A percentile compares a stretch with the other conserved stretches of the same genome.
Conservation (phyloP, 2,113 vertebrate genomes). For the Perognathus longimembris region DNA sequence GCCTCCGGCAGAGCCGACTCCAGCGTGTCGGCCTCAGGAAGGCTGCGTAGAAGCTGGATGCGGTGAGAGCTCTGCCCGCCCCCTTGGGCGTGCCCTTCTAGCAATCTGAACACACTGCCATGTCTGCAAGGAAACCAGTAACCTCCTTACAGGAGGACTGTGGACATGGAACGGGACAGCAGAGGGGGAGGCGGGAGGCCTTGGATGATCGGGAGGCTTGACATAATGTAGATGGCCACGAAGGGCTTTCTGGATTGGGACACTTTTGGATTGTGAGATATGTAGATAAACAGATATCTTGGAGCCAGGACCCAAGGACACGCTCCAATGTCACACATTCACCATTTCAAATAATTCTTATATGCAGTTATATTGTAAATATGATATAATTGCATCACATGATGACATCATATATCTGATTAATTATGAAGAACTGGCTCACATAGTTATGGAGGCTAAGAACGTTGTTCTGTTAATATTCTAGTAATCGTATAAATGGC, state of each 20-base stretch:
- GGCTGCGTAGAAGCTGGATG: background rate
- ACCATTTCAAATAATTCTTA: background rate
- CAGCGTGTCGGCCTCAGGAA: background rate
- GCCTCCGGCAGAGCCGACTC: background rate
- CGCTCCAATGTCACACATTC: background rate
- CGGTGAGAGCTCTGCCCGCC: background rate
- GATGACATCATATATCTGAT: no score
- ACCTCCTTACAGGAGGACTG: fast-evolving
- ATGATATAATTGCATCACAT: no score
- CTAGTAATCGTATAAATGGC: no score
- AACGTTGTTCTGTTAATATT: no score
- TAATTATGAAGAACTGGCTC: no score
- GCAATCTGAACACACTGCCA: background rate
- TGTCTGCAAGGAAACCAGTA: background rate
- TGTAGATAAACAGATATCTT: background rate
- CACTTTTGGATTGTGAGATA: background rate
- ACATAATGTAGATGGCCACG: fast-evolving
- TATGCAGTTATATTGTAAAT: no score
- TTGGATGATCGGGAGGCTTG: background rate
- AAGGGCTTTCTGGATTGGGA: background rate
- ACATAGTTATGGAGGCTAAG: no score
- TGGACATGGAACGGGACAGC: background rate
- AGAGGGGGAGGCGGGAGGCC: fast-evolving
- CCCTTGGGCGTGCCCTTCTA: fast-evolving
- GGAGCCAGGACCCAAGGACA: background rate